Base-by-base conservation (phyloP, 2,113 vertebrate genomes). In the Serilophus lunatus region DNA sequence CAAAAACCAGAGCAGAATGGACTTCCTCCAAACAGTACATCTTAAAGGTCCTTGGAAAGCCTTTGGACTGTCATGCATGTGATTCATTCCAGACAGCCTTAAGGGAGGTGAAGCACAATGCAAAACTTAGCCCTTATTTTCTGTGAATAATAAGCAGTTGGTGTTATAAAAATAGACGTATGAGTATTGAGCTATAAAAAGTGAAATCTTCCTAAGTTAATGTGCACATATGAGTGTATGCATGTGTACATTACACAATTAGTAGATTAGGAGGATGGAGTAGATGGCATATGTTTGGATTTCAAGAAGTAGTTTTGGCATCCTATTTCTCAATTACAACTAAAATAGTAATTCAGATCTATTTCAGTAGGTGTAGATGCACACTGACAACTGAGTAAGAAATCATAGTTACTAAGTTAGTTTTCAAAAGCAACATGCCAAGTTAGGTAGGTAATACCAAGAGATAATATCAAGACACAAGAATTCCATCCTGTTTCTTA, bases 321-420 rank as follows among this genome's bases (percentile, higher is more conserved):
- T 66, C 24, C 31, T 63, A 2, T 82, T 92, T 94, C 63, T 92
- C 53, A 77, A n/a, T 18, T 44, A 20, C 65, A 91, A 69, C 65
- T 76, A 76, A 89, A 94, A 89, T 79, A 95, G 87, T 65, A 20
- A 82, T 94, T 94, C 54, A 42, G 26, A 54, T 88, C 14, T 91
- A 65, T 89, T 95, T 92, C 65, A 69, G 74, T 59, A 35, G 29
- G 26, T 57, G 5, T 66, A 68, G 6, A 25, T 66, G 31, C 61
- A 56, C 36, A 35, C 45, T 74, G 82, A 49, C 90, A 89, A 38
- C 38, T 40, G 71, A 65, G 10, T 47, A 59, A 90, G 45, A 84
- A 88, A 78, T 70, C 18, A 15, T 59, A 71, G 66, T 74, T 51
- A 82, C 7, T 31, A 79, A 87, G 61, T 40, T 74, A 22, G 17